Conservation (phyloP, 2,888 invertebrate genomes). For the Yponomeuta malinellus region DNA sequence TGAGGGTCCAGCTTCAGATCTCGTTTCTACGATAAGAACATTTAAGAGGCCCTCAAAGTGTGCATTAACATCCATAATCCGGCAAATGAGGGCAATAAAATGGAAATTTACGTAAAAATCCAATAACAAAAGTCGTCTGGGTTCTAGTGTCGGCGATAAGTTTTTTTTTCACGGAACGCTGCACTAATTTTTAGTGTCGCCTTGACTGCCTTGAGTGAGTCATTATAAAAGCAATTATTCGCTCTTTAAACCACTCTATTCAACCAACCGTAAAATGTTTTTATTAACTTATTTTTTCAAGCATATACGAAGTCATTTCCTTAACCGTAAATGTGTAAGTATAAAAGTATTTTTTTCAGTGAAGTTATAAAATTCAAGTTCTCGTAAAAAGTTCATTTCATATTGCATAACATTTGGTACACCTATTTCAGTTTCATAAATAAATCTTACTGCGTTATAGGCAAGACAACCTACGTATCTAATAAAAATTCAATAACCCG, state of each 20-base stretch:
- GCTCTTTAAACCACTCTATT: background rate
- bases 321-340: background rate
- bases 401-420: background rate
- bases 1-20: background rate
- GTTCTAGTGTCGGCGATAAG: background rate
- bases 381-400: background rate
- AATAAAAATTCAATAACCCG: constrained; percentile 1
- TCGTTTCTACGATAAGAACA: constrained; percentile 29
- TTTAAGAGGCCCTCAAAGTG: constrained; percentile 29
- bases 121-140: constrained; percentile 30
- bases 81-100: constrained; percentile 52
- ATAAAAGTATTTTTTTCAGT: background rate
- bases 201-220: constrained; percentile 11
- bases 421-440: background rate
- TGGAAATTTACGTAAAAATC: constrained; percentile 52
- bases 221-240: constrained; percentile 6
- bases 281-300: constrained; percentile 1
- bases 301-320: background rate
- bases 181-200: constrained; percentile 12
- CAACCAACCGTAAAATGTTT: background rate
- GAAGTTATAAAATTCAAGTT: background rate
- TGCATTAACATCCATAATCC: constrained; percentile 52
- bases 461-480: background rate
- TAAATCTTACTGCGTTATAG: background rate
- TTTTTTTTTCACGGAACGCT: constrained; percentile 11